phyloP scores from a whole-genome alignment of 2,797 vertebrate genomes.

The Clarias laeviceps region DNA sequence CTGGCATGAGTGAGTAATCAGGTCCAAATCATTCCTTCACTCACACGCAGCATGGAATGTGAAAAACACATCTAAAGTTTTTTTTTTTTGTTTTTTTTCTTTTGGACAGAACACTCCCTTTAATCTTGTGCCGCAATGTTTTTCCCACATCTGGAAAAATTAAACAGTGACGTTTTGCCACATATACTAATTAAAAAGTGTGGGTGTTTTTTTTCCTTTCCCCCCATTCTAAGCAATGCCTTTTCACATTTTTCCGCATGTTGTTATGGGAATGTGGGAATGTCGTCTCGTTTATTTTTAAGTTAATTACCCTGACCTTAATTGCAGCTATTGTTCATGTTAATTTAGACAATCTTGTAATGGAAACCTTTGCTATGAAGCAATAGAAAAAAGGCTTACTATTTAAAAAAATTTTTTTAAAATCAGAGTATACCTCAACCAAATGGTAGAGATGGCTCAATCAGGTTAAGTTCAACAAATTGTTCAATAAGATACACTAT shows the following conservation, averaged over 20 bases:
- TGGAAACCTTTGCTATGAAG: neutral
- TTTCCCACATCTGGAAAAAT: conserved; percentile 35
- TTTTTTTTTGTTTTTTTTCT: neutral
- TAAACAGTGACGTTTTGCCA: conserved; percentile 22
- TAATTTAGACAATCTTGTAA: neutral
- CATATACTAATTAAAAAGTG: neutral
- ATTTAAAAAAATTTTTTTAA: too few relatives aligned
- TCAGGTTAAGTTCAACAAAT: too few relatives aligned
- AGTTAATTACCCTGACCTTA: neutral
- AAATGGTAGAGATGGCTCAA: too few relatives aligned
- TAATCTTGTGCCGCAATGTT: conserved; percentile 35
- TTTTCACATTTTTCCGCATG: neutral
- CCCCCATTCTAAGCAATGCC: neutral
- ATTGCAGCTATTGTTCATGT: neutral
- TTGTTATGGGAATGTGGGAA: conserved; percentile 2
- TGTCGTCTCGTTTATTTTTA: neutral
- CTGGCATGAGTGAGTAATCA: conserved; percentile 2
- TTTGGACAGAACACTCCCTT: neutral
- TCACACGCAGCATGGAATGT: neutral
- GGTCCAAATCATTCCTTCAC: neutral
- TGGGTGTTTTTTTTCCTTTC: neutral
- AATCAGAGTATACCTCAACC: too few relatives aligned
- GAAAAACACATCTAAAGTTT: conserved; percentile 12
- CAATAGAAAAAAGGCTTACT: too few relatives aligned
- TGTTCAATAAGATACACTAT: too few relatives aligned